Evolutionary conservation across 2,113 vertebrate genomes (phyloP).

Genomic region (Sprattus sprattus): DNA sequence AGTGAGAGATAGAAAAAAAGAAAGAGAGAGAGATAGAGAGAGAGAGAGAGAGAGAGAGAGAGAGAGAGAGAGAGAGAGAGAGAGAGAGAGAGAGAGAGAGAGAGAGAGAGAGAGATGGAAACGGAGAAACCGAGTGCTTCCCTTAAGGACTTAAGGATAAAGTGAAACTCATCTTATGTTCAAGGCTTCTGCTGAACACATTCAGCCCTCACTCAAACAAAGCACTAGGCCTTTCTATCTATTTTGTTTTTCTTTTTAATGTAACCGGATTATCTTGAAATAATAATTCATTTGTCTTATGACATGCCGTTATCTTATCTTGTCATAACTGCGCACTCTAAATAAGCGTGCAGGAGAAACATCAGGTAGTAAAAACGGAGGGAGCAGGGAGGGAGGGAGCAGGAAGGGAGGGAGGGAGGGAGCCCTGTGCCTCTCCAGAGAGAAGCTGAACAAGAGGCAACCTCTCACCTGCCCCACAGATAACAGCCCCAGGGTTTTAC

Average conservation of each 20-base stretch:
- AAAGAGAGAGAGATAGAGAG: neutral
- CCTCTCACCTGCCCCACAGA: neutral
- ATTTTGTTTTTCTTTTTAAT: neutral
- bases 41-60: neutral
- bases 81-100: neutral
- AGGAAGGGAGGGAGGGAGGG: neutral
- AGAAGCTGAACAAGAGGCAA: neutral
- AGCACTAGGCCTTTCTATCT: neutral
- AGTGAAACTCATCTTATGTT: neutral
- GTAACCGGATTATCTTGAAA: neutral
- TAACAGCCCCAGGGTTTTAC: neutral
- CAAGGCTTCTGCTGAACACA: neutral
- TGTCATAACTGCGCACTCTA: neutral
- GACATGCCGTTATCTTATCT: constrained; percentile 1
- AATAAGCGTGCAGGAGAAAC: constrained; percentile 6
- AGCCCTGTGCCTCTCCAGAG: neutral
- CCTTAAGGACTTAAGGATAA: neutral
- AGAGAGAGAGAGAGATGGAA: no score
- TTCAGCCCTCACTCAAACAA: neutral
- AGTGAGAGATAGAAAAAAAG: neutral
- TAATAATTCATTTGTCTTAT: constrained; percentile 15
- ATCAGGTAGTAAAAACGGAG: neutral
- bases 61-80: neutral
- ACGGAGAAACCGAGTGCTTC: neutral
- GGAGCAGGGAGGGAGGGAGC: neutral